Conservation (phyloP, 1,140 invertebrate species). For the Drosophila melanogaster region DNA sequence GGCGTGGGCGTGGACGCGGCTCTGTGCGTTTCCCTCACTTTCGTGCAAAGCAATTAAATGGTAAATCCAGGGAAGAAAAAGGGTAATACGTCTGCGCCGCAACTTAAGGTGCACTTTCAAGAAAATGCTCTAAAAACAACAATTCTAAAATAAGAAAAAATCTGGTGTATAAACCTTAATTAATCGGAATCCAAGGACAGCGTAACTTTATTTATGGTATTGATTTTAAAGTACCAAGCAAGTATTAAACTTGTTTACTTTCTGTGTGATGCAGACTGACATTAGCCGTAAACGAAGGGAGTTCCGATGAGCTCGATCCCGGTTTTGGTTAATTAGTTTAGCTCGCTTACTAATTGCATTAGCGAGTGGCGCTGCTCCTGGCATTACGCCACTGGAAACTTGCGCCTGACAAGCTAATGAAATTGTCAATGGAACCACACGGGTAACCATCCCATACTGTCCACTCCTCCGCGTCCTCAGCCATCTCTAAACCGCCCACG, state of each 20-base stretch:
- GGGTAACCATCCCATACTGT: neutral
- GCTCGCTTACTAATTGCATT: slow-evolving; percentile 67
- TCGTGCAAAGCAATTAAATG: slow-evolving; percentile 58
- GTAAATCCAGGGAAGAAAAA: slow-evolving; percentile 18
- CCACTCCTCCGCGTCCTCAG: neutral
- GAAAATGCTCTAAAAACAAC: too few species aligned
- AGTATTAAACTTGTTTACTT: too few species aligned
- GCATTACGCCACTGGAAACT: slow-evolving; percentile 24
- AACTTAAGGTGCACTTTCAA: slow-evolving; percentile 1
- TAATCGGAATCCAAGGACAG: neutral
- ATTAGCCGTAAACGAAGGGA: slow-evolving; percentile 1
- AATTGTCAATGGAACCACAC: slow-evolving; percentile 72
- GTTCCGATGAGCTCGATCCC: slow-evolving; percentile 19
- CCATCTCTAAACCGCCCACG: neutral
- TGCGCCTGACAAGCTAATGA: slow-evolving; percentile 62
- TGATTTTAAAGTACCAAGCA: neutral
- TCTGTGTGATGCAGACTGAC: neutral
- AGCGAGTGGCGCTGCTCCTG: slow-evolving; percentile 23
- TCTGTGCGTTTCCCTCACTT: slow-evolving; percentile 2
- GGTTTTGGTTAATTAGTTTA: slow-evolving; percentile 71
- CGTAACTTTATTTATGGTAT: neutral
- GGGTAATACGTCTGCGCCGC: slow-evolving; percentile 1
- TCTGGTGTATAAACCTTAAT: neutral
- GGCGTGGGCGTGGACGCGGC: neutral
- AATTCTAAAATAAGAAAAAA: neutral